These are phyloP conservation scores for Dioctria linearis DNA, from an alignment of 2,888 invertebrate species.

Conservation along the genomic window DNA sequence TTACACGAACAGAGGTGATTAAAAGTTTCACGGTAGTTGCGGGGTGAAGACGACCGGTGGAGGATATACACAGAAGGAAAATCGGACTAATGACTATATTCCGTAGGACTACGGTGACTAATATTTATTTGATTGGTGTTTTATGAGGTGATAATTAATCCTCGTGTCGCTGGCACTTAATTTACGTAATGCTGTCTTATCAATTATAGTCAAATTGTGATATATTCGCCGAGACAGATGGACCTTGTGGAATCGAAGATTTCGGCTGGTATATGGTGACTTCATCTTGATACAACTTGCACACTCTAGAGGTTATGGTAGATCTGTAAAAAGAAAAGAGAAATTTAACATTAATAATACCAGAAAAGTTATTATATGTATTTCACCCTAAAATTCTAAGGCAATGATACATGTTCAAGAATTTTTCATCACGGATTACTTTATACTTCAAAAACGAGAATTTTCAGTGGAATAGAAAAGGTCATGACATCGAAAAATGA, in stretches of 20 bases:
- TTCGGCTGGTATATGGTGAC: constrained; percentile 14
- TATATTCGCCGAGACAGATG: constrained; percentile 14
- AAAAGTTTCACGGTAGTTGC: neutral
- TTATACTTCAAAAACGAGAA: too few species aligned
- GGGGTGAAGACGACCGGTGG: neutral
- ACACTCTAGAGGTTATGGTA: too few species aligned
- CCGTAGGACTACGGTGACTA: neutral
- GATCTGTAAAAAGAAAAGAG: too few species aligned
- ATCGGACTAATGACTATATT: constrained; percentile 12
- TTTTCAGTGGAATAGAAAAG: too few species aligned
- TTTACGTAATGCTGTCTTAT: constrained; percentile 25
- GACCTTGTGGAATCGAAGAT: constrained; percentile 15
- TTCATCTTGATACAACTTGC: neutral
- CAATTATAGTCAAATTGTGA: constrained; percentile 27
- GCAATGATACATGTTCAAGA: too few species aligned
- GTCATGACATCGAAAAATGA: too few species aligned
- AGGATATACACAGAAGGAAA: constrained; percentile 17
- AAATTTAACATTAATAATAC: too few species aligned
- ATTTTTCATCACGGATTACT: too few species aligned
- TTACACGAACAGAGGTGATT: neutral
- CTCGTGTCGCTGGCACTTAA: constrained; percentile 23
- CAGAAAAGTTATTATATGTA: too few species aligned
- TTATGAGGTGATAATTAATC: constrained; percentile 24
- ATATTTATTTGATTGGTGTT: constrained; percentile 39
- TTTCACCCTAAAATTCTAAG: too few species aligned